These are phyloP conservation scores for Otolemur garnettii DNA, from an alignment of 2,113 vertebrate species.

Conservation along the genomic window DNA sequence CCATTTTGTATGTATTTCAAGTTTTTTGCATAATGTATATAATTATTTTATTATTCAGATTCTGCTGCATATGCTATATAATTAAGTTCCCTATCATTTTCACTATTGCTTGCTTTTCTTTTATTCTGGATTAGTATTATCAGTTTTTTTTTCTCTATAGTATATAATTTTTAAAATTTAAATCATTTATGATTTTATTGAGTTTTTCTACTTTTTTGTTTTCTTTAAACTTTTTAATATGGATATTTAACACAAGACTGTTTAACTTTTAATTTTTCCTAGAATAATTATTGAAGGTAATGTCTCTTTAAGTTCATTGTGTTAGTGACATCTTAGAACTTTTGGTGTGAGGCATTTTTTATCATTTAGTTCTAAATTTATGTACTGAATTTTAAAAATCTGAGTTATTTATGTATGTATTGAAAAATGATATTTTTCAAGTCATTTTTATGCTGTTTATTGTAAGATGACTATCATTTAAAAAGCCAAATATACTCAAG, in stretches of 20 bases:
- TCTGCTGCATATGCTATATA: background rate
- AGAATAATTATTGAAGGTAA: background rate
- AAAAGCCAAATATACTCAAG: background rate
- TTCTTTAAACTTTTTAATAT: background rate
- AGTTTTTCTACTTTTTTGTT: background rate
- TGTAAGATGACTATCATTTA: background rate
- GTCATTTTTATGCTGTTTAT: background rate
- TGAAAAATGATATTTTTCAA: background rate
- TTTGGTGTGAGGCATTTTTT: background rate
- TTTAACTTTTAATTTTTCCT: background rate
- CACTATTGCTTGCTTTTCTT: background rate
- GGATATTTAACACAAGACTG: background rate
- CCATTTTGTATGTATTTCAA: background rate
- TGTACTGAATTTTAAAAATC: background rate
- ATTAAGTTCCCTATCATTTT: background rate
- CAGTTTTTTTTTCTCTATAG: background rate
- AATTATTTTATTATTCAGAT: background rate
- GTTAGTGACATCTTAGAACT: slow-evolving; percentile 16
- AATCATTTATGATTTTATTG: background rate
- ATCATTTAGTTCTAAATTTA: background rate
- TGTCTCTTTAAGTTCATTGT: background rate
- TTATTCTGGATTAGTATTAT: background rate
- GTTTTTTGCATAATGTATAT: background rate
- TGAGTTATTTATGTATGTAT: background rate
- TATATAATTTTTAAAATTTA: background rate